Evolutionary conservation across 2,113 vertebrate species (phyloP), one percentile per base, ranked within the genome.

Genomic region (Ictalurus furcatus): DNA sequence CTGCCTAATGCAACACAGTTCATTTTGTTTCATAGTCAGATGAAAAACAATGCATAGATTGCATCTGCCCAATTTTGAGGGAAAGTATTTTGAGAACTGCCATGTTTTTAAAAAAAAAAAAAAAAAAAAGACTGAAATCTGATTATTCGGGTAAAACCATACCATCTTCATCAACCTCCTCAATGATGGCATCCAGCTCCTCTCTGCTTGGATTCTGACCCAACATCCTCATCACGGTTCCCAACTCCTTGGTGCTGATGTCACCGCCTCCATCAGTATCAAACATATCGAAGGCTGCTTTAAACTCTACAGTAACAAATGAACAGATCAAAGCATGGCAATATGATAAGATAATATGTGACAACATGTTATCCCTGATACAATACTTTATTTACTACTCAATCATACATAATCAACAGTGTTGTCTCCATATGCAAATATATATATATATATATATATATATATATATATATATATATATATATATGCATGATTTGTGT

Each of bases 211-310:
- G 98, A 28, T 97, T 99, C 95, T 99, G 98, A 30, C 98, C 98
- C 94, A 99, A 92, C 97, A 99, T 99, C 95, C 97, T 97, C 98
- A 99, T 99, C 92, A 99, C 98, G 0, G 95, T 96, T 69, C 98
- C 98, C 97, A 99, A n/a, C 96, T 99, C 98, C 94, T 98, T 99
- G 94, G 98, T 99, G 96, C 98, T 99, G 96, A 99, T 99, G 84
- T 99, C 98, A 59, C 98, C 98, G 0, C 98, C 98, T 0, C 98
- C 98, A 17, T 99, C 98, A 0, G 98, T 98, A 88, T 99, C 98
- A 59, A 99, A 99, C 98, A 99, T 98, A 94, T 99, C 98, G 0
- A 99, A 99, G 90, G 98, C 98, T 0, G 98, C 98, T 90, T 99
- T 99, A 96, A 99, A 99, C 94, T 99, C 98, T 99, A 94, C 16